Percentiles rank a stretch among this genome's conserved stretches.
Conservation (phyloP, 2,888 invertebrate genomes). For the Idaea biselata region DNA sequence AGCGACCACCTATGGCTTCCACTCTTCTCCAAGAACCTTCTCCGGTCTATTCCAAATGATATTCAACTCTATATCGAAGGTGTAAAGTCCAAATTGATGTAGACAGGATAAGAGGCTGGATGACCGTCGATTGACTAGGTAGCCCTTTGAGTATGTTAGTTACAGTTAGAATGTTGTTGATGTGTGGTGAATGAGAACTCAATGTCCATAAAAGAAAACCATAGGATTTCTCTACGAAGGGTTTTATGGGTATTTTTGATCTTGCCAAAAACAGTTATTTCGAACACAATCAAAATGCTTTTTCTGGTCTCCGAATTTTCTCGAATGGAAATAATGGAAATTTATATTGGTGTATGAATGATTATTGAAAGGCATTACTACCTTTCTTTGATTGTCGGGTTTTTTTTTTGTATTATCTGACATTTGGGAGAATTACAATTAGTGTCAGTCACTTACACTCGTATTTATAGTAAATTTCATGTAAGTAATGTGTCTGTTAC, state of each 20-base stretch:
- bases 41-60: neutral
- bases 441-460: too few species aligned
- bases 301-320: neutral
- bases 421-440: too few species aligned
- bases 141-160: neutral
- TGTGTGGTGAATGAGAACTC: neutral
- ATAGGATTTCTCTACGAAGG: neutral
- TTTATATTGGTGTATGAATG: too few species aligned
- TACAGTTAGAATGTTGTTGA: neutral
- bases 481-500: too few species aligned
- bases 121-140: neutral
- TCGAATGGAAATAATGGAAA: too few species aligned
- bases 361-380: too few species aligned
- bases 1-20: neutral
- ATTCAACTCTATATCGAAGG: neutral
- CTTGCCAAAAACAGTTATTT: neutral
- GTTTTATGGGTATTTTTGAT: neutral
- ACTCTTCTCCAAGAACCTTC: neutral
- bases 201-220: neutral
- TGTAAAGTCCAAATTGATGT: neutral
- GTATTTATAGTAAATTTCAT: too few species aligned
- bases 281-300: neutral
- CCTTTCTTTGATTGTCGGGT: too few species aligned
- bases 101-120: neutral
- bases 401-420: too few species aligned